These are phyloP conservation scores for Nannospalax galili DNA, from an alignment of 2,113 vertebrate genomes.

Conservation along the genomic window DNA sequence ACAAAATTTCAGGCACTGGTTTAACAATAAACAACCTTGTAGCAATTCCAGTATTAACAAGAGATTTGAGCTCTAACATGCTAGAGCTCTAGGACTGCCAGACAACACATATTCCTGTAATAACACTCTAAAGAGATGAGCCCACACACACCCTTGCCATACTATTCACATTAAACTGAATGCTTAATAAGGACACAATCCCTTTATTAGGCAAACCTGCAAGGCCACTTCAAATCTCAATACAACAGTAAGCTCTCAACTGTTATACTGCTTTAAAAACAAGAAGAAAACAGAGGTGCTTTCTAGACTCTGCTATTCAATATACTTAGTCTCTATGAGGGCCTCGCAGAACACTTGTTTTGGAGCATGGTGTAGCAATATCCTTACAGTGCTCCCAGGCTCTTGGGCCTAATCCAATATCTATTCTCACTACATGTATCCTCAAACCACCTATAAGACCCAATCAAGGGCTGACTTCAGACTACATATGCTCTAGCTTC, in stretches of 20 bases:
- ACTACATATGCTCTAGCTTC: neutral
- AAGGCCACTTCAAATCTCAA: neutral
- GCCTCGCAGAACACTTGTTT: neutral
- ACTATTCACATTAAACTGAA: neutral
- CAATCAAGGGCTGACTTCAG: neutral
- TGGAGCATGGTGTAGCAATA: neutral
- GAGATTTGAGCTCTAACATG: neutral
- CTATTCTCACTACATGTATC: neutral
- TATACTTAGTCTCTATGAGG: neutral
- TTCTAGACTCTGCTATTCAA: neutral
- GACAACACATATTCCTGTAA: neutral
- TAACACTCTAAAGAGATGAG: neutral
- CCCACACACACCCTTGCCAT: neutral
- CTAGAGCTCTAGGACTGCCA: neutral
- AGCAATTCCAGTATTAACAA: constrained; percentile 16
- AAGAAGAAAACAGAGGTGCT: neutral
- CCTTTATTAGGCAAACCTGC: neutral
- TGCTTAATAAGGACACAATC: neutral
- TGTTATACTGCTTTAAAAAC: neutral
- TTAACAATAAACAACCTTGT: neutral
- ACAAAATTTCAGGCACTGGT: constrained; percentile 35
- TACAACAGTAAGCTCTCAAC: neutral
- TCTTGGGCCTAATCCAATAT: neutral
- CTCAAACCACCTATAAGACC: neutral
- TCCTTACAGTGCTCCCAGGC: neutral